Percentiles rank a stretch among this genome's conserved stretches.
These are phyloP conservation scores for Prorops nasuta DNA, from an alignment of 1,140 invertebrate species.

Conservation along the genomic window DNA sequence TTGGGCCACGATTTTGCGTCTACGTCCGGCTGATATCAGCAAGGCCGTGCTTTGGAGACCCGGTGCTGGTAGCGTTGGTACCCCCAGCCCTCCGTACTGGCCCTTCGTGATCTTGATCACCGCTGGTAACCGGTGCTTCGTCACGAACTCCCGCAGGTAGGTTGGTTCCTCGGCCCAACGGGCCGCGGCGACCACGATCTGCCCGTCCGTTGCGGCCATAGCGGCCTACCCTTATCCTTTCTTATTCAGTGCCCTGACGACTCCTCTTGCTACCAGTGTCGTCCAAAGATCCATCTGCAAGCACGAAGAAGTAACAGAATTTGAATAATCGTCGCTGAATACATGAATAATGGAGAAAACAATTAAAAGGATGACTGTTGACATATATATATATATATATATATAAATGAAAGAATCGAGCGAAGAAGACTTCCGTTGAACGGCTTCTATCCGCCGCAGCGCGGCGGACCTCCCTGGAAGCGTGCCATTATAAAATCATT, in stretches of 20 bases:
- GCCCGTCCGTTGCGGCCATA: conserved; percentile 82
- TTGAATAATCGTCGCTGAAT: not conserved
- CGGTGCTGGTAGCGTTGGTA: conserved; percentile 79
- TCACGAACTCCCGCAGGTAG: conserved; percentile 77
- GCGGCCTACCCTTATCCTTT: conserved; percentile 13
- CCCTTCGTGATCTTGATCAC: conserved; percentile 90
- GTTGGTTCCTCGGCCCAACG: conserved; percentile 80
- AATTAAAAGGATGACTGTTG: too few species aligned
- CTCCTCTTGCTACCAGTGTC: too few species aligned
- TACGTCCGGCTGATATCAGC: conserved; percentile 77
- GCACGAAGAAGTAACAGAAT: too few species aligned
- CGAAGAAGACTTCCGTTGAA: too few species aligned
- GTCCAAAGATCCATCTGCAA: too few species aligned
- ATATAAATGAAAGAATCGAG: too few species aligned
- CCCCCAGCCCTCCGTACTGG: conserved; percentile 84
- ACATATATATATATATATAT: too few species aligned
- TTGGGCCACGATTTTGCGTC: conserved; percentile 84
- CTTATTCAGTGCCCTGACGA: too few species aligned
- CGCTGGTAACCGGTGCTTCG: conserved; percentile 76
- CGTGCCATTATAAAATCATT: too few species aligned
- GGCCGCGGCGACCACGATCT: conserved; percentile 78
- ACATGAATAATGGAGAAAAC: not conserved
- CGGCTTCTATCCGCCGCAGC: too few species aligned
- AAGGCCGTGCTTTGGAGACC: conserved; percentile 81
- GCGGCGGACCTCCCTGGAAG: too few species aligned